Evolutionary conservation across 2,113 vertebrate genomes (phyloP), one percentile per base, ranked within the genome.

Genomic region (Speoplatyrhinus poulsoni): DNA sequence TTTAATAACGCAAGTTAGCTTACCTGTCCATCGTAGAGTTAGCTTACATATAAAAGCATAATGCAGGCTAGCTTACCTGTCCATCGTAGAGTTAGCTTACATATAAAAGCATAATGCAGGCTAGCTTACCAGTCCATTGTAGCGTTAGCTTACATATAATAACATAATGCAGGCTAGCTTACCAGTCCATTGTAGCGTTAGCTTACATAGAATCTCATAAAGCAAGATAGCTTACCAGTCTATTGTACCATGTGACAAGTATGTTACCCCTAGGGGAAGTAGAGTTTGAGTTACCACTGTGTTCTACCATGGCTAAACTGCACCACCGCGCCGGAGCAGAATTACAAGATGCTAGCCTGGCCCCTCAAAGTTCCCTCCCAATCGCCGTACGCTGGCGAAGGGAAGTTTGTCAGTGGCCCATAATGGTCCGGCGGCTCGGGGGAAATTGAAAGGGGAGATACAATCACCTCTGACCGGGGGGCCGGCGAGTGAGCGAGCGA

Each of bases 401-500:
- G 16, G 5, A 77, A 65, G 62, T 76, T 78, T 72, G 41, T 33
- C 64, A 72, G 54, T 62, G 16, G 53, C 75, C 71, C 72, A 77
- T 76, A 69, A 88, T 74, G 85, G 84, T 85, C 80, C 75, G 75
- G 72, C 66, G 82, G 81, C 69, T 85, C 69, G 66, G 13, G 75
- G 81, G 79, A 83, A 80, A 87, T 84, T 73, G 77, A 81, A 73
- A 62, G 70, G 26, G 55, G 71, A 78, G 85, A 85, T 85, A 84
- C 72, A 79, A 85, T 85, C 83, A 50, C 75, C 63, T 2, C 60
- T 73, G 17, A 2, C 7, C 54, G 53, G 41, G 41, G 53, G 53
- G 3, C n/a, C 9, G 19, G 26, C 15, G 32, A 56, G 69, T 0
- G 49, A 17, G 32, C 15, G 72, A 55, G 26, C 15, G 58, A 56